Evolutionary conservation across 2,888 invertebrate species (phyloP), one percentile per base, ranked within the genome.

Genomic region (Lobophora halterata): DNA sequence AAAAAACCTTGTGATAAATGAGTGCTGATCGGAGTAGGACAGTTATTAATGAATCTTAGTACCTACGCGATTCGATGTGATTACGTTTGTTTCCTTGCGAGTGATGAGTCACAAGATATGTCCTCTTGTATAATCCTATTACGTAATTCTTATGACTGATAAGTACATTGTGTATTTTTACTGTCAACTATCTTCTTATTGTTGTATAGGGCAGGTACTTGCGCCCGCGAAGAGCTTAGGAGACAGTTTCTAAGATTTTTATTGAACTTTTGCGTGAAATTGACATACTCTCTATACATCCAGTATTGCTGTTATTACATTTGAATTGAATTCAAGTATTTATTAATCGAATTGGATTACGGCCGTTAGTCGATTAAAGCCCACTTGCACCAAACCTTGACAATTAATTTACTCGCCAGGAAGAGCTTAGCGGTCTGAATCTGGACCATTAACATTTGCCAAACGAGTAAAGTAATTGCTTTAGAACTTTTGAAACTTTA

Each of bases 81-180:
- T 65, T 61, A 58, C 49, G 50, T 61, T 56, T 52, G 37, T 51
- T 52, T 59, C 53, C 50, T 56, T 53, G 55, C 46, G 57, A 59
- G 58, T 54, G 56, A 55, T 62, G 71, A n/a, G 76, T 80, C 78
- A 77, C 78, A 78, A 79, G 71, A 70, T 78, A 70, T 67, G 76
- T 67, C 71, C 63, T 68, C 64, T 60, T 69, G 42, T 61, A 52
- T 65, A 61, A 63, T 49, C 55, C 24, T 43, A 49, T 52, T 60
- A 65, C 57, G 55, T 63, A 62, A 59, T 52, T 72, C 61, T 68
- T 72, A 73, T 71, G 75, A 76, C 76, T 74, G 77, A 75, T 72
- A 70, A 74, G 75, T 78, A 79, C 75, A 77, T 62, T 66, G 62
- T 58, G 54, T 65, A 49, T 57, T 62, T 47, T 40, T 58, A 55